Evolutionary conservation across 2,888 invertebrate species (phyloP).

Genomic region (Gandaritis pyraliata): DNA sequence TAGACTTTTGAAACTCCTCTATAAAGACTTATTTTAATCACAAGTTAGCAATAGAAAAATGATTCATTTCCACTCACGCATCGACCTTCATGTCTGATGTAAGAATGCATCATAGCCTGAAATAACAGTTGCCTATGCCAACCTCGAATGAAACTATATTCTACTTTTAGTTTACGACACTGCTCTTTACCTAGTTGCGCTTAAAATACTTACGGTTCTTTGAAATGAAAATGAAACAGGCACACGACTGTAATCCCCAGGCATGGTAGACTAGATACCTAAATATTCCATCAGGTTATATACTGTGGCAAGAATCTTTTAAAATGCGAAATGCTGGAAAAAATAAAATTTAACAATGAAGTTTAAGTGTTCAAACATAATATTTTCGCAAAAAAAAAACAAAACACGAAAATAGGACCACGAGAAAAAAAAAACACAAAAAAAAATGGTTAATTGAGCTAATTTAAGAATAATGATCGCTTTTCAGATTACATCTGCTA

Average conservation of each 20-base stretch:
- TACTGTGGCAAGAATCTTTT: too few relatives aligned
- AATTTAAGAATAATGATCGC: constrained; percentile 39
- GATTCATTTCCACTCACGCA: constrained; percentile 54
- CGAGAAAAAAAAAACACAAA: too few relatives aligned
- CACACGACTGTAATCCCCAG: too few relatives aligned
- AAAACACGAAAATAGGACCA: too few relatives aligned
- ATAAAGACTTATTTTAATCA: background rate
- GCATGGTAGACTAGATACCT: too few relatives aligned
- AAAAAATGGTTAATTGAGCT: constrained; percentile 35
- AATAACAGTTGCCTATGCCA: constrained; percentile 63
- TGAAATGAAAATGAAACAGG: constrained; percentile 8
- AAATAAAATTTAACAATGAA: too few relatives aligned
- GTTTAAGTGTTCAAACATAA: background rate
- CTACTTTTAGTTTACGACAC: constrained; percentile 59
- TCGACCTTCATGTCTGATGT: constrained; percentile 57
- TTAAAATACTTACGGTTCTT: constrained; percentile 41
- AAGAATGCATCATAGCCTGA: constrained; percentile 67
- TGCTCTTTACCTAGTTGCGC: constrained; percentile 56
- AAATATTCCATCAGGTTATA: too few relatives aligned
- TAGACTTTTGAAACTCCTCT: background rate
- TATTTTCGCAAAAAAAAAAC: too few relatives aligned
- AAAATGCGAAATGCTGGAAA: too few relatives aligned
- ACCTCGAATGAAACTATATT: constrained; percentile 54
- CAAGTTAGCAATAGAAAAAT: constrained; percentile 51
- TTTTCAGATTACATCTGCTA: constrained; percentile 49